Percentiles rank a stretch among this genome's conserved stretches.
Conservation (phyloP, 2,888 invertebrate species). For the Sarcophaga variegata region DNA sequence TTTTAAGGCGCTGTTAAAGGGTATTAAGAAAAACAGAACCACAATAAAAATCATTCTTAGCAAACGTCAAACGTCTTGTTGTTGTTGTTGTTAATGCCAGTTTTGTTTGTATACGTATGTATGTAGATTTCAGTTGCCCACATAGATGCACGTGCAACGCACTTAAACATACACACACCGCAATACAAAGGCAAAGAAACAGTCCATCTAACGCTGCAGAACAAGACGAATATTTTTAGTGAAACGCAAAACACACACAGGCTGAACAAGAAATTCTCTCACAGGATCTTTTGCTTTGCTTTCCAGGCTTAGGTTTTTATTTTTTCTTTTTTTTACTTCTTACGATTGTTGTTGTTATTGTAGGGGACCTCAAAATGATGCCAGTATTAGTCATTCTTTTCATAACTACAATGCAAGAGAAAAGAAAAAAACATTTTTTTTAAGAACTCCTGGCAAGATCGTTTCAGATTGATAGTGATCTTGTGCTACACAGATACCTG, state of each 20-base stretch:
- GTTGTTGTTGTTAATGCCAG: conserved; percentile 3
- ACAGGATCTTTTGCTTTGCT: conserved; percentile 60
- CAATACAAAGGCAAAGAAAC: too few species aligned
- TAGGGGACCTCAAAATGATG: conserved; percentile 36
- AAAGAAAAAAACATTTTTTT: conserved; percentile 31
- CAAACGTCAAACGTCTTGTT: conserved; percentile 19
- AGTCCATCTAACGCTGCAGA: background rate
- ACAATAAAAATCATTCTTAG: conserved; percentile 40
- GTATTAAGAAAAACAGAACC: conserved; percentile 31
- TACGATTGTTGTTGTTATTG: conserved; percentile 24
- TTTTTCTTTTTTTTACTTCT: background rate
- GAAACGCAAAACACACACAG: conserved; percentile 16
- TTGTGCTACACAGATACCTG: conserved; percentile 46
- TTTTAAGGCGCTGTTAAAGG: background rate
- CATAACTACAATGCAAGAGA: conserved; percentile 4
- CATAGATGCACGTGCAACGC: conserved; percentile 64
- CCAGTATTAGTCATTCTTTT: conserved; percentile 56
- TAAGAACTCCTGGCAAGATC: conserved; percentile 68
- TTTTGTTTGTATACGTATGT: background rate
- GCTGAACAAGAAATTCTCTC: conserved; percentile 54
- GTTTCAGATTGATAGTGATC: conserved; percentile 62
- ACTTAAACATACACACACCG: background rate
- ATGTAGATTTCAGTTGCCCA: conserved; percentile 31
- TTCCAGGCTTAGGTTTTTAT: background rate
- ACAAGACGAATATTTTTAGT: conserved; percentile 24